phyloP scores from a whole-genome alignment of 2,888 invertebrate genomes.

The Hypolimnas misippus region DNA sequence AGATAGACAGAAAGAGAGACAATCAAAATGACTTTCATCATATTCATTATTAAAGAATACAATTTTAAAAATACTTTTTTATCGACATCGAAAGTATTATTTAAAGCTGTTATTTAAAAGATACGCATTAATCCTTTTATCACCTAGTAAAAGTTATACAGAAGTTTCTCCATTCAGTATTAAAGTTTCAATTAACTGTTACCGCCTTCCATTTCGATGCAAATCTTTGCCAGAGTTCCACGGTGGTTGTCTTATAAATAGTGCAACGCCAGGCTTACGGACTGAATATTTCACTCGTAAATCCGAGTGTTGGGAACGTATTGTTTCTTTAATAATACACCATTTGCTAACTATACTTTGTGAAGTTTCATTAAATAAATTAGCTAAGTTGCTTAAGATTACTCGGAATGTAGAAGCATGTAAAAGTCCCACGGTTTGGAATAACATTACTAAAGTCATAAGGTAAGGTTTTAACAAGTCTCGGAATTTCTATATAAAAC shows the following conservation, averaged over 20 bases:
- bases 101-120: slow-evolving; percentile 7
- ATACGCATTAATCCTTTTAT: slow-evolving; percentile 11
- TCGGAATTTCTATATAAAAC: too few relatives aligned
- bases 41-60: too few relatives aligned
- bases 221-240: slow-evolving; percentile 63
- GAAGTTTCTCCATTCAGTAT: slow-evolving; percentile 49
- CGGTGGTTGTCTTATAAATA: slow-evolving; percentile 54
- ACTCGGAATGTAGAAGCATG: too few relatives aligned
- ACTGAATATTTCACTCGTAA: slow-evolving; percentile 36
- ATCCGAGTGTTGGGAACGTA: slow-evolving; percentile 1
- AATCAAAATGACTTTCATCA: too few relatives aligned
- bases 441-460: too few relatives aligned
- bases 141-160: slow-evolving; percentile 28
- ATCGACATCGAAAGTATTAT: too few relatives aligned
- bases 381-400: too few relatives aligned
- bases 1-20: too few relatives aligned
- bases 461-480: too few relatives aligned
- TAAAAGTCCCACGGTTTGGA: too few relatives aligned
- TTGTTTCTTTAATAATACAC: slow-evolving; percentile 14
- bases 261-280: slow-evolving; percentile 39
- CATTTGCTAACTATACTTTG: background rate
- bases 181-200: slow-evolving; percentile 77
- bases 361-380: background rate
- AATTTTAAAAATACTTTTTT: too few relatives aligned
- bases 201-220: slow-evolving; percentile 74